Base-by-base conservation (phyloP, 2,888 invertebrate species). In the Phrixothrix hirtus region DNA sequence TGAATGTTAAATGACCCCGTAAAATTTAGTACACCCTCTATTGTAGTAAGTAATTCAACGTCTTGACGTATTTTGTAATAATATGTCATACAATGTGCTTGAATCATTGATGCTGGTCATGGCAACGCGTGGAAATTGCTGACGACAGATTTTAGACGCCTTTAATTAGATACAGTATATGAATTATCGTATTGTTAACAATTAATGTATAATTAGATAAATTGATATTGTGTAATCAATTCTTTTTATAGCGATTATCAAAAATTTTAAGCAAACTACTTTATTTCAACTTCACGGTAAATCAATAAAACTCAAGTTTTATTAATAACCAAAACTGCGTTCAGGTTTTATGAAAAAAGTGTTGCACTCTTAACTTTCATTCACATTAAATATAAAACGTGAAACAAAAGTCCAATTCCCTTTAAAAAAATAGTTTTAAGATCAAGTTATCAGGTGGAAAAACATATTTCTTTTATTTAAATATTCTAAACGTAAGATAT, bases 381-480 rank as follows among this genome's bases (percentile, higher is more conserved):
- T 37, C 50, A 42, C 41, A 48, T 48, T 53, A 58, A 58, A 37
- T 49, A 47, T 47, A 42, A 48, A 47, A 55, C 29, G 48, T 51
- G 42, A 45, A 48, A 53, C 49, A 55, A 53, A 56, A 54, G 53
- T 58, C 48, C 27, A 49, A 43, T 45, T 58, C 46, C 45, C 52
- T 44, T 50, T 50, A 32, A 58, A 58, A n/a, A n/a, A 55, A 52
- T 55, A 52, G 49, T 58, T 58, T 58, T 48, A 37, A 37, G 55
- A 55, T 51, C 45, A 51, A 48, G 51, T 57, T 57, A 55, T 50
- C 49, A 54, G 54, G 43, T 47, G 35, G 38, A 15, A 52, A 36
- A 16, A 49, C 55, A 55, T 55, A 58, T 55, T 58, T 53, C 48
- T 54, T 59, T 55, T 57, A 60, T 58, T 57, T 58, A 59, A 59